Evolutionary conservation across 2,888 invertebrate species (phyloP).

Genomic region (Eupithecia vulgata): DNA sequence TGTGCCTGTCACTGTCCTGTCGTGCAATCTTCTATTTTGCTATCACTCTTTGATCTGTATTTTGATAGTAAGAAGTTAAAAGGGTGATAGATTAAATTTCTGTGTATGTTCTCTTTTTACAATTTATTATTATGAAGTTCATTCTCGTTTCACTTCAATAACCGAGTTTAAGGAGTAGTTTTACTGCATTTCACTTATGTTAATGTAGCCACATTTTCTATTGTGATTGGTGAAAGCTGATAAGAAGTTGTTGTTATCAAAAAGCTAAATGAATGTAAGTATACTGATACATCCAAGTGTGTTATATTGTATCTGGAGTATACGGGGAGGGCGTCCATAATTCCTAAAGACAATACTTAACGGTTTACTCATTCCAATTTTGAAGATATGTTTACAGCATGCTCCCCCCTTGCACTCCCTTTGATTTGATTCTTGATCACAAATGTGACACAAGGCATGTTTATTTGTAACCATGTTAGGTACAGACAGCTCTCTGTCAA

Average conservation of each 20-base stretch:
- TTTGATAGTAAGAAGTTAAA: conserved; percentile 57
- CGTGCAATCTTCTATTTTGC: conserved; percentile 56
- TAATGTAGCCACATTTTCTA: conserved; percentile 55
- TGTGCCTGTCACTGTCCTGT: conserved; percentile 49
- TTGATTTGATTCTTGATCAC: conserved; percentile 47
- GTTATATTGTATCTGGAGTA: conserved; percentile 44
- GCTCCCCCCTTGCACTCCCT: conserved; percentile 48
- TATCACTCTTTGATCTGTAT: conserved; percentile 62
- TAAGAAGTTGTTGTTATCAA: conserved; percentile 62
- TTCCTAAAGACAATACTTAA: conserved; percentile 51
- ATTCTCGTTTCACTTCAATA: conserved; percentile 37
- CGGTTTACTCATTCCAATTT: conserved; percentile 43
- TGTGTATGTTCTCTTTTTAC: conserved; percentile 73
- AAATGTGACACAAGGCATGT: conserved; percentile 57
- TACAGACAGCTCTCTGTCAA: conserved; percentile 68
- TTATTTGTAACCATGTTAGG: conserved; percentile 65
- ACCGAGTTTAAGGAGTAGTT: conserved; percentile 25
- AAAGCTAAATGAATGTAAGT: conserved; percentile 35
- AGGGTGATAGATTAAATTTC: conserved; percentile 63
- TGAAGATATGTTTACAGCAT: conserved; percentile 45
- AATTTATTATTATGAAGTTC: conserved; percentile 32
- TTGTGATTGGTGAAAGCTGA: conserved; percentile 70
- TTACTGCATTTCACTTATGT: conserved; percentile 29
- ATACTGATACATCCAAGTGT: conserved; percentile 33
- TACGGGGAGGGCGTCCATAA: conserved; percentile 57